Conservation (phyloP, 53 echinoderm and acorn worm species). For the Apostichopus leukothele region DNA sequence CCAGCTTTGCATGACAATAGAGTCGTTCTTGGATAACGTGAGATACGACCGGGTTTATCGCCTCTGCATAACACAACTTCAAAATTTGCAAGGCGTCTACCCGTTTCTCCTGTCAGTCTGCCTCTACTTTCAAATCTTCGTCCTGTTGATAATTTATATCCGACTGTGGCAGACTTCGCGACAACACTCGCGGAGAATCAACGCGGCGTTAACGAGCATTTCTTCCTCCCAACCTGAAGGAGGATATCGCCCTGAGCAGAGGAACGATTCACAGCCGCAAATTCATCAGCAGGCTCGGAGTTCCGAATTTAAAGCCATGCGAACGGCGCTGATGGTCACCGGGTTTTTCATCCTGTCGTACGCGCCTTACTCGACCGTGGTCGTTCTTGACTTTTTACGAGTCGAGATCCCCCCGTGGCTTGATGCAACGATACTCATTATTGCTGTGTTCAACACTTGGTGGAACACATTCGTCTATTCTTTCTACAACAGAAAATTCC, state of each 20-base stretch:
- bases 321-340: constrained; percentile 22
- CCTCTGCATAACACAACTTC: constrained; percentile 29
- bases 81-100: constrained; percentile 25
- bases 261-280: not conserved
- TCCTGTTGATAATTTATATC: constrained; percentile 25
- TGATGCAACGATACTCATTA: not conserved
- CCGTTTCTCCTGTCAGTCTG: constrained; percentile 36
- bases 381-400: constrained; percentile 18
- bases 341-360: constrained; percentile 39
- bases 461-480: constrained; percentile 41
- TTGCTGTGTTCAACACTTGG: constrained; percentile 45
- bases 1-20: constrained; percentile 22
- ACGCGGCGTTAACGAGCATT: not conserved
- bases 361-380: constrained; percentile 20
- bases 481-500: constrained; percentile 8
- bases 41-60: constrained; percentile 2
- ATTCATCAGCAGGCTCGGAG: not conserved
- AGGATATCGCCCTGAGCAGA: not conserved
- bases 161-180: constrained; percentile 24
- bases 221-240: too few relatives aligned
- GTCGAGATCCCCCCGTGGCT: not conserved
- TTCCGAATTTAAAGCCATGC: constrained; percentile 6
- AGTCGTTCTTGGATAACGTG: constrained; percentile 30
- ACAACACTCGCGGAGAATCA: constrained; percentile 18
- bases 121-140: constrained; percentile 14